phyloP scores from a whole-genome alignment of 1,140 invertebrate species.

The Drosophila sp. region DNA sequence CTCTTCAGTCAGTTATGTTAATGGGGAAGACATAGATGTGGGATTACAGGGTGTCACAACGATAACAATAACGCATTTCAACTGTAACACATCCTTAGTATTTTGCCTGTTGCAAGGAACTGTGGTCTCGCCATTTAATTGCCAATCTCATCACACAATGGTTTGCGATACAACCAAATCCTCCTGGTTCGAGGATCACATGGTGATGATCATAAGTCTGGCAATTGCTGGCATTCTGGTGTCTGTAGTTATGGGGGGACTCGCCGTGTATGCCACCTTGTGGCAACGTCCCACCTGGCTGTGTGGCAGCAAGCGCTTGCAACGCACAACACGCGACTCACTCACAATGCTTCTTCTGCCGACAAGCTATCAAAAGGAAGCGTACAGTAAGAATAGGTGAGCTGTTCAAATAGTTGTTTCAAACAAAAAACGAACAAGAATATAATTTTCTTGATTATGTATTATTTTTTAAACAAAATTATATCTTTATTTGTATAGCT shows the following conservation, averaged over 20 bases:
- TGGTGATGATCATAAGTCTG: constrained; percentile 38
- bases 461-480: too few relatives aligned
- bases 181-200: constrained; percentile 46
- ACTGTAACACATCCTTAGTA: constrained; percentile 32
- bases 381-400: constrained; percentile 25
- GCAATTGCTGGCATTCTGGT: constrained; percentile 37
- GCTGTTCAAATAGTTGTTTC: too few relatives aligned
- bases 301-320: constrained; percentile 14
- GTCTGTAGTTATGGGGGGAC: constrained; percentile 40
- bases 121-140: constrained; percentile 34
- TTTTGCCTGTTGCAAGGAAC: constrained; percentile 44
- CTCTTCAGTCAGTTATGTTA: background rate
- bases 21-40: background rate
- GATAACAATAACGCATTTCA: constrained; percentile 7
- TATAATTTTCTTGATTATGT: too few relatives aligned
- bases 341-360: constrained; percentile 49
- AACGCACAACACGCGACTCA: constrained; percentile 20
- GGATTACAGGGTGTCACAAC: background rate
- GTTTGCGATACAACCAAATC: constrained; percentile 10
- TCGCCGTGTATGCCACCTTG: constrained; percentile 43
- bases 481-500: too few relatives aligned
- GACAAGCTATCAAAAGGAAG: constrained; percentile 4
- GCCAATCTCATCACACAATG: constrained; percentile 45
- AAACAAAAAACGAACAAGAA: too few relatives aligned
- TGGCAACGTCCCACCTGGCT: constrained; percentile 52